phyloP scores from a whole-genome alignment of 1,140 invertebrate genomes.

The Pogonomyrmex californicus region DNA sequence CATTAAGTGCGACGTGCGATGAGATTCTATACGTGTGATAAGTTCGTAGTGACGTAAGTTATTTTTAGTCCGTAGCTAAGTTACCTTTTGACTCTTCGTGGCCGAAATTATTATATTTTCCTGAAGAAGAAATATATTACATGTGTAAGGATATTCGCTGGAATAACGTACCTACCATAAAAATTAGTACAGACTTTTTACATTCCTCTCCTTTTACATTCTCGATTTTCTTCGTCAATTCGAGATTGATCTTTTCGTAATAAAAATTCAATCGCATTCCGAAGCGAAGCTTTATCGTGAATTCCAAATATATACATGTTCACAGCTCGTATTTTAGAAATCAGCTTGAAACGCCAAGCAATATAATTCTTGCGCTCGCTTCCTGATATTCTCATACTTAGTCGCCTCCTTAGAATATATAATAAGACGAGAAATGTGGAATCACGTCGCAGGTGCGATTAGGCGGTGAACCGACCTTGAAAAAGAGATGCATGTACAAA shows the following conservation, averaged over 20 bases:
- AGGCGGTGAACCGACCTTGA: slow-evolving; percentile 48
- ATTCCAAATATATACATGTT: neutral
- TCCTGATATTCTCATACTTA: slow-evolving; percentile 30
- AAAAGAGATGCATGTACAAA: slow-evolving; percentile 68
- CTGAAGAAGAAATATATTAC: neutral
- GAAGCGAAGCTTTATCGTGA: neutral
- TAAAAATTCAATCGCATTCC: slow-evolving; percentile 18
- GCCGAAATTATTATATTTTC: slow-evolving; percentile 10
- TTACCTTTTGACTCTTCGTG: slow-evolving; percentile 1
- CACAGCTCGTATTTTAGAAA: neutral
- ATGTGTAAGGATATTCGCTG: neutral
- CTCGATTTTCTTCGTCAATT: neutral
- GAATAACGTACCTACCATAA: neutral
- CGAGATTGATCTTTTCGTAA: neutral
- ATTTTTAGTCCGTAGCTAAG: slow-evolving; percentile 19
- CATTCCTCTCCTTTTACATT: neutral
- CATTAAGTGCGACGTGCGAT: slow-evolving; percentile 29
- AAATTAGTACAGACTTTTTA: neutral
- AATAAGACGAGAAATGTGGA: slow-evolving; percentile 12
- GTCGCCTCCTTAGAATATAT: slow-evolving; percentile 7
- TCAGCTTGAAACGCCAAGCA: slow-evolving; percentile 4
- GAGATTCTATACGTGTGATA: slow-evolving; percentile 43
- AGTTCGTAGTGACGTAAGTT: neutral
- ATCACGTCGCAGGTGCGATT: slow-evolving; percentile 55
- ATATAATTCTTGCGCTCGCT: slow-evolving; percentile 24